phyloP scores from a whole-genome alignment of 2,113 vertebrate species.

The Chaenogobius annularis region DNA sequence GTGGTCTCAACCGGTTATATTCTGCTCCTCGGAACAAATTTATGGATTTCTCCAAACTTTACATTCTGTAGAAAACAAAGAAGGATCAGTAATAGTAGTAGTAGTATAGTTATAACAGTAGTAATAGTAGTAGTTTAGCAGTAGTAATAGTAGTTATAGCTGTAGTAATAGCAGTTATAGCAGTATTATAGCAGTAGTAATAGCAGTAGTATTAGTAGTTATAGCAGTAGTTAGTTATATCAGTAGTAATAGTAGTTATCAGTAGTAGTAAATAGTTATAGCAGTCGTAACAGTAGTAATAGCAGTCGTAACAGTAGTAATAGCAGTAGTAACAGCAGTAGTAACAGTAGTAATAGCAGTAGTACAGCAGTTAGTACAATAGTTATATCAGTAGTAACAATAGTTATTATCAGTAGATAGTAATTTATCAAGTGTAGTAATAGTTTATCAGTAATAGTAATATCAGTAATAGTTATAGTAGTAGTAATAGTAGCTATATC shows the following conservation, averaged over 20 bases:
- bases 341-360: conserved; percentile 72
- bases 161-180: too few species aligned
- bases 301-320: conserved; percentile 23
- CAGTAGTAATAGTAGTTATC: conserved; percentile 22
- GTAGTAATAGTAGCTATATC: too few species aligned
- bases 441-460: too few species aligned
- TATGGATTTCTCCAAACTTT: conserved; percentile 99
- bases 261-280: conserved; percentile 71
- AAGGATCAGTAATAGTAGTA: background rate
- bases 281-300: conserved; percentile 41
- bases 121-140: too few species aligned
- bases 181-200: too few species aligned
- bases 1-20: conserved; percentile 92
- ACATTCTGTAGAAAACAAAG: conserved; percentile 84
- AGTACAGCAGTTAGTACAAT: background rate
- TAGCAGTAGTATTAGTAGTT: too few species aligned
- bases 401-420: too few species aligned
- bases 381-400: too few species aligned
- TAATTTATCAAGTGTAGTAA: too few species aligned
- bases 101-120: too few species aligned
- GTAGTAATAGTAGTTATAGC: too few species aligned
- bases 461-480: too few species aligned
- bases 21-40: conserved; percentile 98
- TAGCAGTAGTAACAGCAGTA: background rate
- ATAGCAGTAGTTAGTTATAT: conserved; percentile 26